Base-by-base conservation (phyloP, 2,113 vertebrate species). In the Addax nasomaculatus region DNA sequence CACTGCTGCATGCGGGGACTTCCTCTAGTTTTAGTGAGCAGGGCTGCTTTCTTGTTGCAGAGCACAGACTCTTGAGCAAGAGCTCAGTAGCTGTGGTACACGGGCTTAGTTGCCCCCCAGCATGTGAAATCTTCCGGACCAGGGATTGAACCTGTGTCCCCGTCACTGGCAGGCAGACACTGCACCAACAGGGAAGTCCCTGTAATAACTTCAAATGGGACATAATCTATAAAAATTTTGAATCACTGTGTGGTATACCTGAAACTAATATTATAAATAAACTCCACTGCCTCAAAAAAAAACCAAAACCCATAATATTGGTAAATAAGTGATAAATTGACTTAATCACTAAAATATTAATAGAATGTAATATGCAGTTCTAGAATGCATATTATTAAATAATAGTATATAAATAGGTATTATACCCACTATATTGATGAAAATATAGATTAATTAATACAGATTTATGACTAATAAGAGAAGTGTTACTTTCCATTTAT, bases 401-500 rank as follows among this genome's bases (percentile, higher is more conserved):
- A 30, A 64, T 84, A 55, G 55, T 51, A 51, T 86, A 53, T 80
- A 62, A 87, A 49, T 85, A 93, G 73, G 16, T 90, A 90, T 29
- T 88, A 39, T 0, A 39, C 23, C 80, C 53, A n/a, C 62, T 81
- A 58, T 78, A 67, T 95, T 39, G 70, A 7, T 70, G 62, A 95
- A 85, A 36, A n/a, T 49, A 36, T 25, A 90, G 30, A 47, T 67
- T 89, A 62, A 10, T 64, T 95, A 85, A 90, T 81, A 47, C 6
- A 96, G 55, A 51, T 92, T 90, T 81, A 57, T 90, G 39, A 13
- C 27, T 96, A 45, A 67, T 95, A 88, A 81, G 62, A 93, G 73
- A 93, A 88, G 83, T 93, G 15, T 85, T 89, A 64, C 55, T 13
- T 94, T 81, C n/a, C 58, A 90, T 93, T 96, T 83, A 83, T 58